These are phyloP conservation scores for Bombus waltoni DNA, from an alignment of 1,140 invertebrate genomes.

Conservation along the genomic window DNA sequence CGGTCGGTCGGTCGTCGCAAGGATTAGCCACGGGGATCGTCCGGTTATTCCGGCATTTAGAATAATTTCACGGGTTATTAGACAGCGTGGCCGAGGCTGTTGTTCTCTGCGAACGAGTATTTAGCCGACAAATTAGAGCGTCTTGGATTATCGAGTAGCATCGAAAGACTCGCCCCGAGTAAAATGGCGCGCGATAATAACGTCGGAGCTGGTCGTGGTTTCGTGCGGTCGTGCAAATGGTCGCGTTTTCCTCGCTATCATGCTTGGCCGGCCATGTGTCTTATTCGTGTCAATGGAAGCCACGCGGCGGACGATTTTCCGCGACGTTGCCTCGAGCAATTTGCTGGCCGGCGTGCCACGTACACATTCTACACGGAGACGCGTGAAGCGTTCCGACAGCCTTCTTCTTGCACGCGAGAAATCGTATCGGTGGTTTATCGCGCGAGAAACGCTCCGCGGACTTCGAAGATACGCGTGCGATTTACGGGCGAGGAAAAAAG, in stretches of 20 bases:
- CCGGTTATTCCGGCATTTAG: conserved; percentile 37
- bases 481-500: no score
- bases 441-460: conserved; percentile 31
- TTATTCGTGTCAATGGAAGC: conserved; percentile 50
- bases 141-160: background rate
- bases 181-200: conserved; percentile 16
- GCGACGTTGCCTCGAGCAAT: conserved; percentile 40
- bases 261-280: conserved; percentile 49
- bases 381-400: conserved; percentile 33
- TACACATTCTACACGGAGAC: background rate
- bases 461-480: background rate
- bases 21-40: conserved; percentile 54
- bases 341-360: conserved; percentile 16
- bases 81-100: background rate
- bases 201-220: background rate
- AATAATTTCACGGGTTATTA: conserved; percentile 72
- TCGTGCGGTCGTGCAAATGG: background rate
- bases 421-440: conserved; percentile 15
- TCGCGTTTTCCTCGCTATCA: conserved; percentile 33
- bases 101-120: conserved; percentile 34
- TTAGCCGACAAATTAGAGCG: conserved; percentile 57
- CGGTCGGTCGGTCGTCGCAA: conserved; percentile 25
- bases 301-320: conserved; percentile 43
- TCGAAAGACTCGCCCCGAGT: background rate
- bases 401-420: background rate